phyloP scores from a whole-genome alignment of 1,140 invertebrate species.

The Laupala kohalensis region DNA sequence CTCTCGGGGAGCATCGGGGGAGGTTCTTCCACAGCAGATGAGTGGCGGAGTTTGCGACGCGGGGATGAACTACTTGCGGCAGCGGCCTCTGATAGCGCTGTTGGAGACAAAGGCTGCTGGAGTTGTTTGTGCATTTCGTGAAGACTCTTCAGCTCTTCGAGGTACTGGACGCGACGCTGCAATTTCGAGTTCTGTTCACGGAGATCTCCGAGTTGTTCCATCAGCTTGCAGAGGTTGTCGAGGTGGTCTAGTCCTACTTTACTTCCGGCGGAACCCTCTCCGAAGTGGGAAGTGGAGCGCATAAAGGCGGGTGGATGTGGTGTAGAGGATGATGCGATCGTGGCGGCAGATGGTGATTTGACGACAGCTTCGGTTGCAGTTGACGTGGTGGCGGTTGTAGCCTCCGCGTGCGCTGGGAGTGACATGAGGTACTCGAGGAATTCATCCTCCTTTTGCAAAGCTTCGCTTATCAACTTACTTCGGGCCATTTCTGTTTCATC shows the following conservation, averaged over 20 bases:
- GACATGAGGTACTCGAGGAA: slow-evolving; percentile 25
- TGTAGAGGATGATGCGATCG: background rate
- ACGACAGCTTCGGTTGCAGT: slow-evolving; percentile 10
- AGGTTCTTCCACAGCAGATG: slow-evolving; percentile 5
- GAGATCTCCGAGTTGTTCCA: slow-evolving; percentile 58
- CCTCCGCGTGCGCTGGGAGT: slow-evolving; percentile 17
- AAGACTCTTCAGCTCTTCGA: slow-evolving; percentile 55
- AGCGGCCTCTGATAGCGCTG: background rate
- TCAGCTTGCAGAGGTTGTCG: slow-evolving; percentile 55
- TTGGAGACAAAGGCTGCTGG: slow-evolving; percentile 20
- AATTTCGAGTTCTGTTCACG: slow-evolving; percentile 54
- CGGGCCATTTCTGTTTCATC: background rate
- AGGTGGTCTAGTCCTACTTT: slow-evolving; percentile 52
- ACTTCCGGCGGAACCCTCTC: background rate
- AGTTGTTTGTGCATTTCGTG: slow-evolving; percentile 39
- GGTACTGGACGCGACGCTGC: slow-evolving; percentile 50
- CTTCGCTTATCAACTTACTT: slow-evolving; percentile 8
- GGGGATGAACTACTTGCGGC: background rate
- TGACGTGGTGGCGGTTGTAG: background rate
- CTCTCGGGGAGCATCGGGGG: slow-evolving; percentile 7
- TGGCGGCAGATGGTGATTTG: background rate
- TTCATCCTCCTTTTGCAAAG: slow-evolving; percentile 20
- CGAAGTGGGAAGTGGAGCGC: slow-evolving; percentile 5
- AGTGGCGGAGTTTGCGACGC: background rate
- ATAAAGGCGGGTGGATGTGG: background rate